These are phyloP conservation scores for Oreochromis spilurus DNA, from an alignment of 2,113 vertebrate species.

Conservation along the genomic window DNA sequence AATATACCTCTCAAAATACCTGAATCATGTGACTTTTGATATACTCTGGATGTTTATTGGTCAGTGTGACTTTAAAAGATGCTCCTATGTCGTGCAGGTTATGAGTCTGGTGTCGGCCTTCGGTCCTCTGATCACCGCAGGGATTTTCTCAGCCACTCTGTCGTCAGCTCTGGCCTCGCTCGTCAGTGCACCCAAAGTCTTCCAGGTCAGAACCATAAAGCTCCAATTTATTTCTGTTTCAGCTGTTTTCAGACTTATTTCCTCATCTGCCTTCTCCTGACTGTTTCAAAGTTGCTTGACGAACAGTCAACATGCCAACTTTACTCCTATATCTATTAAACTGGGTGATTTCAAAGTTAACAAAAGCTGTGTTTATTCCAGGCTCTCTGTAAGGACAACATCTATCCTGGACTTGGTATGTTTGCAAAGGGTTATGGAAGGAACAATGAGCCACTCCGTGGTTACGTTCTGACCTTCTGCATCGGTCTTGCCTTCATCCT, in stretches of 20 bases:
- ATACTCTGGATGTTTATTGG: fast-evolving
- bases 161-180: conserved; percentile 94
- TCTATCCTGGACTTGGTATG: conserved; percentile 89
- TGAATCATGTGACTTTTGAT: background rate
- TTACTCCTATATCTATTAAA: background rate
- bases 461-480: conserved; percentile 90
- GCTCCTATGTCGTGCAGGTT: conserved; percentile 66
- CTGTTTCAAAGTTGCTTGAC: background rate
- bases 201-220: conserved; percentile 75
- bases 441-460: conserved; percentile 95
- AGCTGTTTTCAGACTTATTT: fast-evolving
- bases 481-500: conserved; percentile 97
- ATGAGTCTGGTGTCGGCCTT: conserved; percentile 95
- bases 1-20: background rate
- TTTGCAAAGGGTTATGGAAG: conserved; percentile 97
- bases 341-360: background rate
- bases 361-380: conserved; percentile 28
- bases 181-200: conserved; percentile 96
- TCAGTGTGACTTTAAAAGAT: background rate
- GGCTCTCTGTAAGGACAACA: conserved; percentile 96
- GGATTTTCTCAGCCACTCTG: conserved; percentile 94
- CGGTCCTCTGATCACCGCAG: conserved; percentile 89
- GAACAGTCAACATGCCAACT: background rate
- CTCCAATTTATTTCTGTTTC: background rate
- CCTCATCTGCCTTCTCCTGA: background rate